These are phyloP conservation scores for Thaumatotibia leucotreta DNA, from an alignment of 1,140 invertebrate species.

Conservation along the genomic window DNA sequence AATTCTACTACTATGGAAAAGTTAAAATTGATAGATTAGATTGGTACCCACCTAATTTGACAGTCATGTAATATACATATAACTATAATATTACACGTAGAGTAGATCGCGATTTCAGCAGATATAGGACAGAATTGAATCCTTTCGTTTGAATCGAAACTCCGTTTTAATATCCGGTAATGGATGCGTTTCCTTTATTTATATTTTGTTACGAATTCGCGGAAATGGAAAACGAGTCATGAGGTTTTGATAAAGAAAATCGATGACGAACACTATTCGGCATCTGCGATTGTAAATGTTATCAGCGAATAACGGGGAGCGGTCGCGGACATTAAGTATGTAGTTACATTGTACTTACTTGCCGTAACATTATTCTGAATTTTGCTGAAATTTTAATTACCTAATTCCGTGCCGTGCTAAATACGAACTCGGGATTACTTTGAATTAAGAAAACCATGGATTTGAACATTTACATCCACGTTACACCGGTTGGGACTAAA, in stretches of 20 bases:
- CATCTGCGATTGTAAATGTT: constrained; percentile 3
- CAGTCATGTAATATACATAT: not conserved
- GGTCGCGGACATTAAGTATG: not conserved
- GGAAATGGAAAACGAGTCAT: constrained; percentile 3
- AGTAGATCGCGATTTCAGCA: not conserved
- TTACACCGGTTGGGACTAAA: too few species aligned
- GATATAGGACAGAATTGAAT: not conserved
- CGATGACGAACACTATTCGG: constrained; percentile 3
- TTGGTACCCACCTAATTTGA: too few species aligned
- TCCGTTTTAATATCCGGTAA: not conserved
- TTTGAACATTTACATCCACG: too few species aligned
- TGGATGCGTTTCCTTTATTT: not conserved
- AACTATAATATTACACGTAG: too few species aligned
- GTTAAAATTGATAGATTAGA: too few species aligned
- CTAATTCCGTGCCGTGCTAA: not conserved
- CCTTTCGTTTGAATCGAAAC: not conserved
- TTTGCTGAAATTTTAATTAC: not conserved
- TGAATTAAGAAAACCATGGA: too few species aligned
- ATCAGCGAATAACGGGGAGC: not conserved
- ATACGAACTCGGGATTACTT: too few species aligned
- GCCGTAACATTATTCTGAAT: too few species aligned
- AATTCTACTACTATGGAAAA: too few species aligned
- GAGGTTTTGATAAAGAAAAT: constrained; percentile 8
- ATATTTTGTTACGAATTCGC: not conserved
- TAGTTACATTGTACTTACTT: not conserved